Base-by-base conservation (phyloP, 2,888 invertebrate species). In the Tromatobia lineatoria region DNA sequence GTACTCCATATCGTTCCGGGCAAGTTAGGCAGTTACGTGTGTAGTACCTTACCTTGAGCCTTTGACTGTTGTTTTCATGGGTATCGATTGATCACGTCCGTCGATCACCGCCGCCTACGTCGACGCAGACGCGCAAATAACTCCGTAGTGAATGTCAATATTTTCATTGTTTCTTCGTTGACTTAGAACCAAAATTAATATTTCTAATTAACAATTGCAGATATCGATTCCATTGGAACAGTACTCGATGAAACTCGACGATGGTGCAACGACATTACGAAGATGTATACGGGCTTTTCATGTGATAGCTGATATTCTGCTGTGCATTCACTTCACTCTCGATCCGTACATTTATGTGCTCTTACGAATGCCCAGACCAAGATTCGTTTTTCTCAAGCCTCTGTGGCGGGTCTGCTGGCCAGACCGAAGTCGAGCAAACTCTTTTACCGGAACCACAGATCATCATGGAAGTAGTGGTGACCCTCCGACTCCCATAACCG, bases 271-370 rank as follows among this genome's bases (percentile, higher is more conserved):
- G 0, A 13, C 90, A 0, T 77, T 79, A 3, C 86, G 83, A 29
- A 93, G 90, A 88, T 76, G 88, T 23, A 91, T 94, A 45, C 86
- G 84, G 47, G 91, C 94, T 47, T 95, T 96, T 83, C 95, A 95
- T 84, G 92, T 94, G 23, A 90, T 96, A 15, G 97, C 97, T 2
- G 97, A 98, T 92, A 93, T 97, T 78, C 94, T 97, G 80, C 96
- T 98, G 94, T 96, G 97, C 71, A 93, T 97, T 73, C 98, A 98
- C 94, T 98, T 98, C 93, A 96, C 97, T 42, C 95, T 97, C 85
- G 97, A 98, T 94, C 98, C 98, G 1, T 96, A 97, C 89, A 95
- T 98, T 76, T 98, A 98, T 94, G 97, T 98, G 69, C 94, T 97
- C 38, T 95, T 97, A 93, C 95, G 97, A 81, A 90, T 92, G 90